Base-by-base conservation (phyloP, 2,888 invertebrate genomes). In the Tenthredo livida region DNA sequence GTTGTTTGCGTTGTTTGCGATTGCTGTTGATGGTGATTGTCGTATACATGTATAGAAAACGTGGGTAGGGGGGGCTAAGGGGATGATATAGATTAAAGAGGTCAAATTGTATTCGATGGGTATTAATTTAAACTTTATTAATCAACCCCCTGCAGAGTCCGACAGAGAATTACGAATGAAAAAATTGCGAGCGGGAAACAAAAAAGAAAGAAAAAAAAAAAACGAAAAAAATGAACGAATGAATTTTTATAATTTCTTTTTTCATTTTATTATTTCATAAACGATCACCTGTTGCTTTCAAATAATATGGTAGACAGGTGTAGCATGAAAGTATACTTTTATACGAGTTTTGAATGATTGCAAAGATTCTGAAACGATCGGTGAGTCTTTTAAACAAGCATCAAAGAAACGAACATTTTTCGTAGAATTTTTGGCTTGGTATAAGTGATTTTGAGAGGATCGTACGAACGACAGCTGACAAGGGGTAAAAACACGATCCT, bases 101-200 rank as follows among this genome's bases (percentile, higher is more conserved):
- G 54, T n/a, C 77, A 50, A 77, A 77, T 77, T 29, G 88, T 89
- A 89, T 88, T 89, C 90, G 88, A 90, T 89, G 87, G 88, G 88
- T 89, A 88, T 87, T 89, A 88, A 89, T 88, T 88, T 86, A 86
- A 86, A 84, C 77, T 86, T 54, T 87, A 88, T 88, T 90, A 89
- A 90, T 90, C 90, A 89, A 90, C 40, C 43, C 10, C 72, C 21
- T 10, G 67, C 7, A 33, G 67, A 67, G 29, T 33, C 17, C 0
- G 12, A 25, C 5, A 37, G 37, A 40, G 43, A 21, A 43, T 73
- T 73, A 21, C 7, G 25, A 61, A 33, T 33, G 12, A 33, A 15
- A 29, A 67, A 67, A 67, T 29, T 29, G 25, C 21, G 21, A 33
- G 2, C 17, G 15, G 7, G 0, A 43, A 21, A 72, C 21, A 12